Conservation (phyloP, 2,888 invertebrate genomes). For the Coleophora deauratella region DNA sequence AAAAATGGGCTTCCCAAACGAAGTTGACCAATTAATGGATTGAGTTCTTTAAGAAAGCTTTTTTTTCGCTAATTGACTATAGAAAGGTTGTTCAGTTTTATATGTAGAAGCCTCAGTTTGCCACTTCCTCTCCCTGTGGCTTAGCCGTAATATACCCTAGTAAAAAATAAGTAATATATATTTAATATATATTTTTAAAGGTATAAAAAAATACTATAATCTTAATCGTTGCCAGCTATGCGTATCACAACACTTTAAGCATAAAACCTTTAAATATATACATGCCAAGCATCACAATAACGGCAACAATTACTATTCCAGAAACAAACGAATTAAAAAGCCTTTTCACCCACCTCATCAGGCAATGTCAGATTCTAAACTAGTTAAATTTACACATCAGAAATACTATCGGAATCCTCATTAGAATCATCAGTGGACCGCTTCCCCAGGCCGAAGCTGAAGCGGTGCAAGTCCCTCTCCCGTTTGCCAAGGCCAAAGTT, state of each 20-base stretch:
- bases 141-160: background rate
- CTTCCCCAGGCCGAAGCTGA: slow-evolving; percentile 75
- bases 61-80: background rate
- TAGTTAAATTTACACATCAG: slow-evolving; percentile 40
- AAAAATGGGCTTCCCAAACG: no score
- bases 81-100: no score
- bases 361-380: slow-evolving; percentile 17
- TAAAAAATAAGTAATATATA: background rate
- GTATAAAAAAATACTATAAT: background rate
- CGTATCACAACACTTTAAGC: background rate
- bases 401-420: slow-evolving; percentile 45
- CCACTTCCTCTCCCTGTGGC: no score
- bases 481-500: slow-evolving; percentile 75
- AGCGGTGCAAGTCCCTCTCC: slow-evolving; percentile 63
- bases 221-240: background rate
- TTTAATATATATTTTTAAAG: background rate
- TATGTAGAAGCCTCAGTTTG: no score
- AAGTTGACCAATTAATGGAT: no score
- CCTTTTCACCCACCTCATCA: slow-evolving; percentile 16
- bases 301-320: no score
- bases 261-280: background rate
- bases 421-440: slow-evolving; percentile 44
- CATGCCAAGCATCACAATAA: no score
- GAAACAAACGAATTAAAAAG: background rate
- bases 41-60: slow-evolving; percentile 6